phyloP scores from a whole-genome alignment of 2,797 vertebrate genomes.

The Hoplostethus atlanticus region DNA sequence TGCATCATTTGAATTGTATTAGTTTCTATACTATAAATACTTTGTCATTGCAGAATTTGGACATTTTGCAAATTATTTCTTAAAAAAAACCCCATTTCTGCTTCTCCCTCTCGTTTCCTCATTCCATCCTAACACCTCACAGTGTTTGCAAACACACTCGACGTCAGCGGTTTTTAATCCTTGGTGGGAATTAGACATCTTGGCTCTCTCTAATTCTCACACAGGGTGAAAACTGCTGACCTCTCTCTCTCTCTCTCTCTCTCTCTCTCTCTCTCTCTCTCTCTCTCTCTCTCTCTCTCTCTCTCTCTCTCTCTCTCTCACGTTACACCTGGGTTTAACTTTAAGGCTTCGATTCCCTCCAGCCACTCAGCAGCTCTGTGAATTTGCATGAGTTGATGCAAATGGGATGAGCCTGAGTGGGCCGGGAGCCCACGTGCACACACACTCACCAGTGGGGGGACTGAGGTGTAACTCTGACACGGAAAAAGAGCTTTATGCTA shows the following conservation, averaged over 20 bases:
- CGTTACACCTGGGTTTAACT: slow-evolving; percentile 31
- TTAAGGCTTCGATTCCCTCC: background rate
- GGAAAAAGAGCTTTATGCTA: slow-evolving; percentile 69
- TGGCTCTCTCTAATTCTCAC: slow-evolving; percentile 7
- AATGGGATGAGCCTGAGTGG: slow-evolving; percentile 57
- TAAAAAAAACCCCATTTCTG: too few relatives aligned
- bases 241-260: too few relatives aligned
- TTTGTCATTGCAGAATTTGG: too few relatives aligned
- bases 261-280: background rate
- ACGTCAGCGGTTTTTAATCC: slow-evolving; percentile 48
- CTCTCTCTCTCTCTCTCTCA: background rate
- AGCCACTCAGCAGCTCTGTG: slow-evolving; percentile 13
- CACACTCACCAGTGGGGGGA: slow-evolving; percentile 5
- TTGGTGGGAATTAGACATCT: slow-evolving; percentile 29
- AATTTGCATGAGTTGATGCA: slow-evolving; percentile 63
- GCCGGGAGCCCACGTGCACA: slow-evolving; percentile 11
- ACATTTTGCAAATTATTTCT: background rate
- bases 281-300: too few relatives aligned
- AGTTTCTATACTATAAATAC: too few relatives aligned
- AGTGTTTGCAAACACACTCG: slow-evolving; percentile 19
- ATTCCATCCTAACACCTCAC: background rate
- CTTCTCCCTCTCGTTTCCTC: background rate
- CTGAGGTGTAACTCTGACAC: slow-evolving; percentile 54
- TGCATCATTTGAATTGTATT: too few relatives aligned
- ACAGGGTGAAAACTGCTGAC: slow-evolving; percentile 26